Conservation (phyloP, 2,113 vertebrate species). For the Mesocricetus auratus region DNA sequence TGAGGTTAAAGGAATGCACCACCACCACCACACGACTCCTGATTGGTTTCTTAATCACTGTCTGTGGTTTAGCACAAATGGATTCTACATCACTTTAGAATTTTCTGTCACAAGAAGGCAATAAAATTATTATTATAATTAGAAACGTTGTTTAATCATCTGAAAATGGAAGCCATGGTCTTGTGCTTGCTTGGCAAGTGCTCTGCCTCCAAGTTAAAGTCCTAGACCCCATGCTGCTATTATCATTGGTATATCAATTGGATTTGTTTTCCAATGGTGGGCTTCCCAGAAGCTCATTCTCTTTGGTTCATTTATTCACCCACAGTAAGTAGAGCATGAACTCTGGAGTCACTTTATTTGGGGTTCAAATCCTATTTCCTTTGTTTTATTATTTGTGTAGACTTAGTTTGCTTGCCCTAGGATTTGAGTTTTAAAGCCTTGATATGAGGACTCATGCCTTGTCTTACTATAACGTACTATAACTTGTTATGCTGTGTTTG, state of each 20-base stretch:
- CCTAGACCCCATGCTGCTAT: background rate
- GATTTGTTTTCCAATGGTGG: background rate
- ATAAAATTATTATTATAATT: background rate
- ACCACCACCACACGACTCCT: background rate
- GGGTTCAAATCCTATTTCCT: background rate
- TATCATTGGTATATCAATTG: background rate
- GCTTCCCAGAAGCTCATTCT: background rate
- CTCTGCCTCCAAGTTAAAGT: background rate
- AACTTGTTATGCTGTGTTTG: background rate
- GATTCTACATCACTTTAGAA: background rate
- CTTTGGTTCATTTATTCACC: background rate
- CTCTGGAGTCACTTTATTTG: conserved; percentile 31
- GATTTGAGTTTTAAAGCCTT: background rate
- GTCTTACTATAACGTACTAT: background rate
- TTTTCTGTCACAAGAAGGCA: conserved; percentile 7
- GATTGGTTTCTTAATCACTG: background rate
- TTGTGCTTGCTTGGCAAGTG: background rate
- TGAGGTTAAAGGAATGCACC: background rate
- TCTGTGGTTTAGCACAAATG: background rate
- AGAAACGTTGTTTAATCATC: background rate
- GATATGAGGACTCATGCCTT: background rate
- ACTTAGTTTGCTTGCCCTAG: background rate
- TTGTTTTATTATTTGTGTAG: conserved; percentile 12
- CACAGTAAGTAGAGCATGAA: background rate
- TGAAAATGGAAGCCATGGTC: background rate